Conservation (phyloP, 1,140 invertebrate genomes). For the Galleria mellonella region DNA sequence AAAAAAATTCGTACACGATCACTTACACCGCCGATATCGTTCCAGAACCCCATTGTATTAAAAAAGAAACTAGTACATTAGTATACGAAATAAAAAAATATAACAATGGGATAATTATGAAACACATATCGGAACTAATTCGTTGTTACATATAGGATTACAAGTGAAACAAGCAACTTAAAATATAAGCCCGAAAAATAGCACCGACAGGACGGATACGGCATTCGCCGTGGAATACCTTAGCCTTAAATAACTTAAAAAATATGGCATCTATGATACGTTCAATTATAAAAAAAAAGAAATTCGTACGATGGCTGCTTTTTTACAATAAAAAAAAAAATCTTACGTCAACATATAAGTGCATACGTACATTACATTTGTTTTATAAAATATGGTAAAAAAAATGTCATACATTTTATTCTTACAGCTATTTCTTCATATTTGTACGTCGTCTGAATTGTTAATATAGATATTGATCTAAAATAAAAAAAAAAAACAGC, state of each 20-base stretch:
- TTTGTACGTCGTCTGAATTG: too few species aligned
- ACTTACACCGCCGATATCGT: conserved; percentile 43
- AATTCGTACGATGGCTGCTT: too few species aligned
- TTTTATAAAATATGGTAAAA: too few species aligned
- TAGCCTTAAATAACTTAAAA: conserved; percentile 28
- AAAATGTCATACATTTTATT: too few species aligned
- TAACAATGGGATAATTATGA: conserved; percentile 66
- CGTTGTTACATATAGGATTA: conserved; percentile 45
- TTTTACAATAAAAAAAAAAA: too few species aligned
- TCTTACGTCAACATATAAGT: too few species aligned
- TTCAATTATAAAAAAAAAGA: background rate
- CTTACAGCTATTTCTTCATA: too few species aligned
- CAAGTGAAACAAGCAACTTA: conserved; percentile 19
- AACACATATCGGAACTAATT: conserved; percentile 54
- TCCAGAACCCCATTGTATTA: conserved; percentile 69
- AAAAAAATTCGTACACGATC: conserved; percentile 56
- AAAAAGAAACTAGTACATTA: conserved; percentile 38
- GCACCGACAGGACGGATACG: conserved; percentile 32
- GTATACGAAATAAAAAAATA: conserved; percentile 17
- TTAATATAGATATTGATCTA: background rate
- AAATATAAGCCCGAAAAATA: conserved; percentile 22
- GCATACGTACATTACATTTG: too few species aligned
- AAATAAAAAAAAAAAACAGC: background rate
- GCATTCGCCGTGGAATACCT: conserved; percentile 6
- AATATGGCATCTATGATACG: conserved; percentile 36